Percentiles rank a stretch among this genome's conserved stretches.
phyloP scores from a whole-genome alignment of 2,888 invertebrate species.

The Zygaena filipendulae region DNA sequence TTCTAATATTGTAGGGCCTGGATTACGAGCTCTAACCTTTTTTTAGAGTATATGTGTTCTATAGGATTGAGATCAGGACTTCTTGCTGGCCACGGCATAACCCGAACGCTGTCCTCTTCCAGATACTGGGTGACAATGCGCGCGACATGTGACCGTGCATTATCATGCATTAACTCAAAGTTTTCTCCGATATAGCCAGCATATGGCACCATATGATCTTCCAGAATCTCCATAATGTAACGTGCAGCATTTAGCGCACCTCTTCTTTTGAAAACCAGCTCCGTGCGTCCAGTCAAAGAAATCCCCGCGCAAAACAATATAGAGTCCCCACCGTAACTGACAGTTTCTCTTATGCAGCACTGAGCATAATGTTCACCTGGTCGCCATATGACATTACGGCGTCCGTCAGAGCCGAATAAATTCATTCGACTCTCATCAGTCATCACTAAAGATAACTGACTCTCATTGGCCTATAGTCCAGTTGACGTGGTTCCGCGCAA shows the following conservation, averaged over 20 bases:
- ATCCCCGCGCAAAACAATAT: too few relatives aligned
- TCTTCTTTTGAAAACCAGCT: neutral
- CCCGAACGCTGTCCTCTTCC: constrained; percentile 1
- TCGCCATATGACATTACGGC: constrained; percentile 3
- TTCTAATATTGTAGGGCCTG: constrained; percentile 7
- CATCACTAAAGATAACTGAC: too few relatives aligned
- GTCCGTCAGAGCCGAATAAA: constrained; percentile 2
- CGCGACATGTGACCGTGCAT: constrained; percentile 7
- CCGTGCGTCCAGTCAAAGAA: neutral
- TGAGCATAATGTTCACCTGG: constrained; percentile 3
- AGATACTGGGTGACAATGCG: neutral
- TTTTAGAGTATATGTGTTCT: constrained; percentile 12
- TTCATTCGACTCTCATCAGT: constrained; percentile 1
- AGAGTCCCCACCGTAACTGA: too few relatives aligned
- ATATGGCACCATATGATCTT: neutral
- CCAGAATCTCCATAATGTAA: neutral
- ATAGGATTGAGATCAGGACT: constrained; percentile 19
- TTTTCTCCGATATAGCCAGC: constrained; percentile 8
- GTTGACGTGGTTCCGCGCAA: constrained; percentile 1
- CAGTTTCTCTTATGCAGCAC: neutral
- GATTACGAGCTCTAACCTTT: constrained; percentile 8
- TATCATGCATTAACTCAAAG: constrained; percentile 10
- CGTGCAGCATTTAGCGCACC: neutral
- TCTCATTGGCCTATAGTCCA: too few relatives aligned
- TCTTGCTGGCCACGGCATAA: constrained; percentile 18